These are phyloP conservation scores for Formica exsecta DNA, from an alignment of 1,140 invertebrate species.

Conservation along the genomic window DNA sequence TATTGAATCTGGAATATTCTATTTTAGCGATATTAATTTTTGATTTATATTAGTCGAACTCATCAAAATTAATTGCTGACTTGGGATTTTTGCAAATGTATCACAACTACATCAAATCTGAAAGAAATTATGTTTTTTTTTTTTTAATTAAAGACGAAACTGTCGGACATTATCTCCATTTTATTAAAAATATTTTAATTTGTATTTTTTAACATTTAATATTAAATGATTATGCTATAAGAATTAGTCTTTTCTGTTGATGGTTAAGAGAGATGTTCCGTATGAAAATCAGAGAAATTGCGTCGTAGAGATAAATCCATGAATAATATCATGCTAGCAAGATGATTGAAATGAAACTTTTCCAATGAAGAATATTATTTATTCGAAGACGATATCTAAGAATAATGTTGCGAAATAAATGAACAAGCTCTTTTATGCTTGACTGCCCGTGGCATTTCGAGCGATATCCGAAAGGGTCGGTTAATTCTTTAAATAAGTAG, in stretches of 20 bases:
- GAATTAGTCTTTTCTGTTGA: not conserved
- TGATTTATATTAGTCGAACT: not conserved
- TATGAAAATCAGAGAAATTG: not conserved
- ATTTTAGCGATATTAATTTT: conserved; percentile 30
- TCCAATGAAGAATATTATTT: conserved; percentile 8
- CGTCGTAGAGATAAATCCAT: not conserved
- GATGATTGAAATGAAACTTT: conserved; percentile 1
- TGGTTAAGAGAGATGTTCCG: not conserved
- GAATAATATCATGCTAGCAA: not conserved
- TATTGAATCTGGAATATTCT: not conserved
- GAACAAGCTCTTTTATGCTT: not conserved
- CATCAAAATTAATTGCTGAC: conserved; percentile 11
- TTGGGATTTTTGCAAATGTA: conserved; percentile 17
- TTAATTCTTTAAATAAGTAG: conserved; percentile 59
- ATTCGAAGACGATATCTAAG: not conserved
- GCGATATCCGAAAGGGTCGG: conserved; percentile 20
- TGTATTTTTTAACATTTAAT: not conserved
- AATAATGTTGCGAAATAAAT: not conserved
- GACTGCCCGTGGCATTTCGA: conserved; percentile 3
- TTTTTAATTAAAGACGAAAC: not conserved
- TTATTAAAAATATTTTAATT: conserved; percentile 3
- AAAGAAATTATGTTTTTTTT: not conserved
- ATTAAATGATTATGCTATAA: not conserved
- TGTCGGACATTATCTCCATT: not conserved
- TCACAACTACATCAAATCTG: not conserved